Conservation (phyloP, 1,140 invertebrate genomes). For the Nymphalis io region DNA sequence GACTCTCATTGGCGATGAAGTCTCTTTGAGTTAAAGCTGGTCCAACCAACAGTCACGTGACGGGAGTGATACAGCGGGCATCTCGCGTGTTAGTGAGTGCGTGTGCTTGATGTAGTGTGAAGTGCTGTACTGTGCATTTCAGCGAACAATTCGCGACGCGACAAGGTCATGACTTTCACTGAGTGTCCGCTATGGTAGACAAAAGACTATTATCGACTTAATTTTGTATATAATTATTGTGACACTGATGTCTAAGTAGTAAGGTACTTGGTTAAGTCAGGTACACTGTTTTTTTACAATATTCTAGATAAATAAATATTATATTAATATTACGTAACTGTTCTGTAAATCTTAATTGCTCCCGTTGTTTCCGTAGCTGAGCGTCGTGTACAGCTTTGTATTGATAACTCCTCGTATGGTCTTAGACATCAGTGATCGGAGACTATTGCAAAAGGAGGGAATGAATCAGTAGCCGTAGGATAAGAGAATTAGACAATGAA, state of each 20-base stretch:
- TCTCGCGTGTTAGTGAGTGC: slow-evolving; percentile 1
- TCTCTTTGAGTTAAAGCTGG: not conserved
- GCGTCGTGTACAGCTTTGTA: slow-evolving; percentile 43
- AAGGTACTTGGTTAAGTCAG: slow-evolving; percentile 70
- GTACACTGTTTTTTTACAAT: slow-evolving; percentile 80
- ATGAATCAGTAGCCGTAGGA: slow-evolving; percentile 58
- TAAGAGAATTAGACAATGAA: slow-evolving; percentile 55
- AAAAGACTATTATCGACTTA: slow-evolving; percentile 72
- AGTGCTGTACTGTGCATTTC: slow-evolving; percentile 31
- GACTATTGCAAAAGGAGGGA: slow-evolving; percentile 44
- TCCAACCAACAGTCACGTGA: not conserved
- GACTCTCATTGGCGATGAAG: slow-evolving; percentile 9
- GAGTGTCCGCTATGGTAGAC: slow-evolving; percentile 68
- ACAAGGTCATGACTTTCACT: slow-evolving; percentile 51
- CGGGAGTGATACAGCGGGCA: not conserved
- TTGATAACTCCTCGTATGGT: slow-evolving; percentile 20
- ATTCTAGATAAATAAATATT: slow-evolving; percentile 70
- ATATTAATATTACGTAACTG: slow-evolving; percentile 62
- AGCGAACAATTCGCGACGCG: slow-evolving; percentile 34
- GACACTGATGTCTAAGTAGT: slow-evolving; percentile 40
- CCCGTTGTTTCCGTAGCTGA: slow-evolving; percentile 44
- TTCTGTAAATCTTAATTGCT: slow-evolving; percentile 48
- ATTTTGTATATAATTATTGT: slow-evolving; percentile 78
- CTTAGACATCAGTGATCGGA: slow-evolving; percentile 25
- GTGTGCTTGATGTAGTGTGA: slow-evolving; percentile 15